These are phyloP conservation scores for Pachyuromys duprasi DNA, from an alignment of 2,797 vertebrate species.

Conservation along the genomic window DNA sequence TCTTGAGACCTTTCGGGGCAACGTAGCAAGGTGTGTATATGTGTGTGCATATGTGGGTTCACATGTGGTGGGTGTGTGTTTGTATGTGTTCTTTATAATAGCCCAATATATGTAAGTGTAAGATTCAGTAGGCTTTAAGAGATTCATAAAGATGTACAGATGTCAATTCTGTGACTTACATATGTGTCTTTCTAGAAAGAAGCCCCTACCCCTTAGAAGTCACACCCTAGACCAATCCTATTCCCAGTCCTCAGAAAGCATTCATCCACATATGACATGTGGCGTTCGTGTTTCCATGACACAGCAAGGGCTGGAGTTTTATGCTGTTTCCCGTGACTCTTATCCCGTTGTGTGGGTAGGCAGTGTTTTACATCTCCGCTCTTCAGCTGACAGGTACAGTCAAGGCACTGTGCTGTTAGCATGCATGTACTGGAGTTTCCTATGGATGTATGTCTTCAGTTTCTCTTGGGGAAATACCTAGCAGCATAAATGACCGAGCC, in stretches of 20 bases:
- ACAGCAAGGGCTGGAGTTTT: background rate
- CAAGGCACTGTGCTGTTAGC: background rate
- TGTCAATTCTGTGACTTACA: constrained; percentile 14
- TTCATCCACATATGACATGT: background rate
- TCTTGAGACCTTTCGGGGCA: background rate
- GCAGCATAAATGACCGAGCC: background rate
- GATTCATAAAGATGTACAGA: background rate
- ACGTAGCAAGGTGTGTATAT: background rate
- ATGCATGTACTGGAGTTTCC: background rate
- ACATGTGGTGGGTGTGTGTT: background rate
- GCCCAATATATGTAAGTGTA: background rate
- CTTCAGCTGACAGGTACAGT: constrained; percentile 11
- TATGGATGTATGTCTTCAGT: background rate
- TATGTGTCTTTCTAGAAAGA: background rate
- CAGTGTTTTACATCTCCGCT: background rate
- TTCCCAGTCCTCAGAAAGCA: background rate
- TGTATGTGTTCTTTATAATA: background rate
- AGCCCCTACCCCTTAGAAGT: background rate
- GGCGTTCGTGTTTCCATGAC: background rate
- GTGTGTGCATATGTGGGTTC: background rate
- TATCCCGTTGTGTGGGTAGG: background rate
- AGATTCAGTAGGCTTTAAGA: background rate
- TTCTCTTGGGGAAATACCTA: constrained; percentile 36
- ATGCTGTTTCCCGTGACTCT: background rate
- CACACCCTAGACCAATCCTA: background rate